Percentiles rank a stretch among this genome's conserved stretches.
phyloP scores from a whole-genome alignment of 2,888 invertebrate species.

The Zygaena filipendulae region DNA sequence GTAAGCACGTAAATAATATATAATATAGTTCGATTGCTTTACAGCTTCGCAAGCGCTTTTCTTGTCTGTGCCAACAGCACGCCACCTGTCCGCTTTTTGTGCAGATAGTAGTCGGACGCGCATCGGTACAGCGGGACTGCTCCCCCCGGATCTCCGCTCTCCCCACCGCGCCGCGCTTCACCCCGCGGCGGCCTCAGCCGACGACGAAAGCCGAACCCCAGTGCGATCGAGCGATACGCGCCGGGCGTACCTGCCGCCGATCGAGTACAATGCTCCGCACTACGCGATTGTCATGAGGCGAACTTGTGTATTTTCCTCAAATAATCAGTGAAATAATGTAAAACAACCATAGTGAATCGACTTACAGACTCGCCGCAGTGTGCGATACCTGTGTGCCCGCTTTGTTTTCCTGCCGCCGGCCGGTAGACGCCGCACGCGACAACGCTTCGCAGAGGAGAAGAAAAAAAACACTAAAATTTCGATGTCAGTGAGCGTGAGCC shows the following conservation, averaged over 20 bases:
- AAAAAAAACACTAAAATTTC: conserved; percentile 48
- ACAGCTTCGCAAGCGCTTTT: no score
- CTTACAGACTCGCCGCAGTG: conserved; percentile 63
- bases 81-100: conserved; percentile 44
- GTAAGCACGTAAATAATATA: no score
- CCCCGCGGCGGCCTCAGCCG: conserved; percentile 25
- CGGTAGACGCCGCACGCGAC: conserved; percentile 71
- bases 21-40: no score
- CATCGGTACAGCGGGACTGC: conserved; percentile 29
- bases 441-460: conserved; percentile 47
- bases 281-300: conserved; percentile 50
- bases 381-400: conserved; percentile 63
- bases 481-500: conserved; percentile 58
- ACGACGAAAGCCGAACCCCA: conserved; percentile 36
- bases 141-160: no score
- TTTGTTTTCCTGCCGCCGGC: conserved; percentile 72
- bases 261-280: conserved; percentile 40
- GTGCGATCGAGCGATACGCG: conserved; percentile 61
- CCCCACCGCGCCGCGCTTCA: conserved; percentile 26
- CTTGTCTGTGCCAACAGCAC: no score
- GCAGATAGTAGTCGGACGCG: conserved; percentile 27
- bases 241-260: conserved; percentile 40
- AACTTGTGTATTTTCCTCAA: conserved; percentile 40
- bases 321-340: conserved; percentile 65
- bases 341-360: conserved; percentile 69